A percentile compares a stretch with the other conserved stretches of the same genome.
Conservation (phyloP, 2,797 vertebrate species). For the Anomalospiza imberbis region DNA sequence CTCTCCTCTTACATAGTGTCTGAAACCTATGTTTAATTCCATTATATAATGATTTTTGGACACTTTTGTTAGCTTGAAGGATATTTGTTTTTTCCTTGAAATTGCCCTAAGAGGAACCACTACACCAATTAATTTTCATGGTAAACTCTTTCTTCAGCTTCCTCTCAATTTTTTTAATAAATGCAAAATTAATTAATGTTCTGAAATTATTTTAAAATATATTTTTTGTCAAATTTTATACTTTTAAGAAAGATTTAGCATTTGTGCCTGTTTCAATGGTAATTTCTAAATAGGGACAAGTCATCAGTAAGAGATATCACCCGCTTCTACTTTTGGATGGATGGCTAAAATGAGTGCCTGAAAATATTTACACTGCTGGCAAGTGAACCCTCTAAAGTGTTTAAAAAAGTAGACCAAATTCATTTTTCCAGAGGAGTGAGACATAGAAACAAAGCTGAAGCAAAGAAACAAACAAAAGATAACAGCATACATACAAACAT, state of each 20-base stretch:
- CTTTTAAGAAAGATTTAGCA: neutral
- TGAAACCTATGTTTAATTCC: neutral
- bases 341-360: neutral
- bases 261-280: neutral
- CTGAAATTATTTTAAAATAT: neutral
- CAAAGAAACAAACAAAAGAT: neutral
- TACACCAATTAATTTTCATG: neutral
- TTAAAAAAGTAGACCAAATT: neutral
- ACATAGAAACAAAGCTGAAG: neutral
- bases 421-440: neutral
- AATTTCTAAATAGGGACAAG: neutral
- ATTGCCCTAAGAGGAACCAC: neutral
- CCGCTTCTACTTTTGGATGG: neutral
- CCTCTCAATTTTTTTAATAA: neutral
- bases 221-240: neutral
- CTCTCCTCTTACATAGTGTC: neutral
- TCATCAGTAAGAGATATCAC: neutral
- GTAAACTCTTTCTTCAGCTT: neutral
- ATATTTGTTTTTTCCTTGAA: neutral
- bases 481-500: neutral
- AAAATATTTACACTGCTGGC: neutral
- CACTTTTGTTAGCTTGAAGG: neutral
- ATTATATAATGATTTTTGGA: neutral
- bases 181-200: rapidly evolving
- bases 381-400: neutral